phyloP scores from a whole-genome alignment of 2,113 vertebrate species.

The Circaetus gallicus region DNA sequence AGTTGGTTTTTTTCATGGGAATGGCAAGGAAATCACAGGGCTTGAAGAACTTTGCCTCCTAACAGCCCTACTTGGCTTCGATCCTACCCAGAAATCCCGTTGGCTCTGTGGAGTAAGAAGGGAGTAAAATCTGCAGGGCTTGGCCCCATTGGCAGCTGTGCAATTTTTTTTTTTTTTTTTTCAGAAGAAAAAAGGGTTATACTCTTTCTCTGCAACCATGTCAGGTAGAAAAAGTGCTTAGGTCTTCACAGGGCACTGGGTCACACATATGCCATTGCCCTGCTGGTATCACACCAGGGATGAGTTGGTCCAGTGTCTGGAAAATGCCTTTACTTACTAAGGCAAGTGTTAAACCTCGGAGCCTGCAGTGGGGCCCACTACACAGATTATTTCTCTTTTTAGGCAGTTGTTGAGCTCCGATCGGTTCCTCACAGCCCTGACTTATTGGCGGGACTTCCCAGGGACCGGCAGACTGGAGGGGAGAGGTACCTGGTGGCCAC shows the following conservation, averaged over 20 bases:
- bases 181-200: rapidly evolving
- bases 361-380: too few relatives aligned
- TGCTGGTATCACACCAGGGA: neutral
- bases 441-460: neutral
- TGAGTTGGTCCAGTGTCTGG: neutral
- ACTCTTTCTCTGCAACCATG: neutral
- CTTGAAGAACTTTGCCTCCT: conserved; percentile 26
- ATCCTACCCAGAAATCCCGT: neutral
- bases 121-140: neutral
- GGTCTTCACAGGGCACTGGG: neutral
- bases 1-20: conserved; percentile 7
- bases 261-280: neutral
- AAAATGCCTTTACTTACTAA: neutral
- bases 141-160: neutral
- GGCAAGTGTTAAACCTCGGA: neutral
- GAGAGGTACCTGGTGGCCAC: neutral
- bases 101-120: neutral
- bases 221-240: neutral
- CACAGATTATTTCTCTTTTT: neutral
- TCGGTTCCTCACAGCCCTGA: neutral
- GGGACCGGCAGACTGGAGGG: neutral
- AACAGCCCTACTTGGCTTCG: neutral
- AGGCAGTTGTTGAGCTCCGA: neutral
- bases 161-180: neutral
- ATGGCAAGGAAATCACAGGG: conserved; percentile 25